These are phyloP conservation scores for Karalla daura DNA, from an alignment of 2,797 vertebrate species.

Conservation along the genomic window DNA sequence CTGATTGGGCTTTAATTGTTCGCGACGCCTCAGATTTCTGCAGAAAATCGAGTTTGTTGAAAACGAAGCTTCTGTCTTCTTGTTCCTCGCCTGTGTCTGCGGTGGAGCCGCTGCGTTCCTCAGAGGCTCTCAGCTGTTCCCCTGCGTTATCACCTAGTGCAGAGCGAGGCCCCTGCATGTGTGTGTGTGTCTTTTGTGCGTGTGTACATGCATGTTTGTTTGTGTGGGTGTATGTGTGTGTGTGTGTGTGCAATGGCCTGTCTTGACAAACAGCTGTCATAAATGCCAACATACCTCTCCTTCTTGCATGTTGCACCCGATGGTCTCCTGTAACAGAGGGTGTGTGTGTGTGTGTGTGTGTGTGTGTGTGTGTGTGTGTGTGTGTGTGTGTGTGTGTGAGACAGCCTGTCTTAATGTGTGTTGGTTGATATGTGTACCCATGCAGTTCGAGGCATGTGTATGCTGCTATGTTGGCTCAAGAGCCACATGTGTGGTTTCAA, in stretches of 20 bases:
- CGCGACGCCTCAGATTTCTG: not conserved
- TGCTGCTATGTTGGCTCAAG: conserved; percentile 33
- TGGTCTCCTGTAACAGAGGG: conserved; percentile 47
- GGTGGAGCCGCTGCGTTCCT: conserved; percentile 59
- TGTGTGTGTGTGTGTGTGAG: not conserved
- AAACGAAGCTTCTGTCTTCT: conserved; percentile 2
- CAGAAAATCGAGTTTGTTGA: not conserved
- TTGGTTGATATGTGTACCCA: not conserved
- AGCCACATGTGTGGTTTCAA: conserved; percentile 45
- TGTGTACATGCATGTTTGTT: not conserved
- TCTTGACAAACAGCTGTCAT: conserved; percentile 76
- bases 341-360: conserved; percentile 16
- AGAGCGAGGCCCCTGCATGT: conserved; percentile 13
- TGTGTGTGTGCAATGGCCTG: conserved; percentile 13
- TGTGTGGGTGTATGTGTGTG: not conserved
- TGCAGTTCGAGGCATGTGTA: conserved; percentile 43
- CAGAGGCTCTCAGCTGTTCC: conserved; percentile 75
- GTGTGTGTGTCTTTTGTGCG: conserved; percentile 24
- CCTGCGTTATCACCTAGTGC: conserved; percentile 72
- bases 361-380: conserved; percentile 22
- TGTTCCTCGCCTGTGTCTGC: conserved; percentile 33
- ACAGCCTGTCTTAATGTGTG: conserved; percentile 17
- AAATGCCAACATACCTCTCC: conserved; percentile 75
- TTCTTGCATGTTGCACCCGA: conserved; percentile 49
- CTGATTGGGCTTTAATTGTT: conserved; percentile 10